Conservation (phyloP, 37 sponge, comb jelly and placozoan species). For the Aphrocallistes beatrix region DNA sequence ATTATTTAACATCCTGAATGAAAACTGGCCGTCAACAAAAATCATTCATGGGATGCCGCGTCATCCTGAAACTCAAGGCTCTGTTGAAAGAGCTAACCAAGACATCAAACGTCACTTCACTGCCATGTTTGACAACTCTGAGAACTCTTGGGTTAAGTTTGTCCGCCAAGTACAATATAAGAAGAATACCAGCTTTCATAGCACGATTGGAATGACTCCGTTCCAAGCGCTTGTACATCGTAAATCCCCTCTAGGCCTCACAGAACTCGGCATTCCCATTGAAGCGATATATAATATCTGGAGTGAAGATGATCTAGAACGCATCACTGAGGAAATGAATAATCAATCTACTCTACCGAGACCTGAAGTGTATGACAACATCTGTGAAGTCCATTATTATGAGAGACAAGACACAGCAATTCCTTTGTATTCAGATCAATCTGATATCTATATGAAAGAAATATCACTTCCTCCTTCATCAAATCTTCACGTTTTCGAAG, state of each 20-base stretch:
- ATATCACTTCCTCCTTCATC: too few relatives aligned
- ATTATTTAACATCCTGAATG: not conserved
- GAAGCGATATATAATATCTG: too few relatives aligned
- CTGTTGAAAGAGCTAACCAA: not conserved
- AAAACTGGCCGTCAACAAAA: not conserved
- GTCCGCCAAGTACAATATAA: not conserved
- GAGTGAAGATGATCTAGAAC: too few relatives aligned
- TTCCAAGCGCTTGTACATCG: not conserved
- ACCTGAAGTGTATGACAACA: too few relatives aligned
- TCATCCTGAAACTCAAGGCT: not conserved
- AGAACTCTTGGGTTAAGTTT: not conserved
- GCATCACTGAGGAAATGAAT: too few relatives aligned
- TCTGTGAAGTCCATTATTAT: too few relatives aligned
- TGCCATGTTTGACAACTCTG: not conserved
- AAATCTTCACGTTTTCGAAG: too few relatives aligned
- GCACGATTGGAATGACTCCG: not conserved
- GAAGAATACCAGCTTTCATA: not conserved
- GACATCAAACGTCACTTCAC: constrained; percentile 1
- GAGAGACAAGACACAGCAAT: too few relatives aligned
- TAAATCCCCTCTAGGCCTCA: not conserved
- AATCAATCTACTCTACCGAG: too few relatives aligned
- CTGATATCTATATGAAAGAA: too few relatives aligned
- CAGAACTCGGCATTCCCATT: not conserved
- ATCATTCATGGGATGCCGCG: not conserved
- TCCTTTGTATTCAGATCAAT: too few relatives aligned